These are phyloP conservation scores for Benitochromis conjunctus DNA, from an alignment of 2,113 vertebrate species.

Conservation along the genomic window DNA sequence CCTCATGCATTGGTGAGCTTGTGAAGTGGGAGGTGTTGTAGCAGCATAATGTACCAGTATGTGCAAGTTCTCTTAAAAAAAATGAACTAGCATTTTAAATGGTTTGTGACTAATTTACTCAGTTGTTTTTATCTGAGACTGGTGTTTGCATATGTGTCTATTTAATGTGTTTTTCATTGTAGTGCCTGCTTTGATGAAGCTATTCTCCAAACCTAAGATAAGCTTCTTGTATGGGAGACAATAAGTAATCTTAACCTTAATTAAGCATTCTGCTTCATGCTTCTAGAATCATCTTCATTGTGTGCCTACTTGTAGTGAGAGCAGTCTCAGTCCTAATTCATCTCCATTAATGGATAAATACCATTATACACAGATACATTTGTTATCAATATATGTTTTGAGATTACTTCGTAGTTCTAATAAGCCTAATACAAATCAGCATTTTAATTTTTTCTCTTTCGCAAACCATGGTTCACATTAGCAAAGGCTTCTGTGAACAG, in stretches of 20 bases:
- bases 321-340: background rate
- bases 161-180: background rate
- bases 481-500: background rate
- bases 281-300: background rate
- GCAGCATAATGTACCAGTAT: background rate
- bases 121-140: background rate
- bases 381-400: background rate
- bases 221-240: background rate
- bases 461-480: background rate
- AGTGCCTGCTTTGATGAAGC: background rate
- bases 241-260: background rate
- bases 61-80: background rate
- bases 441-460: background rate
- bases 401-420: background rate
- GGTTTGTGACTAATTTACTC: background rate
- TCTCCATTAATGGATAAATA: background rate
- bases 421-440: background rate
- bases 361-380: background rate
- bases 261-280: background rate
- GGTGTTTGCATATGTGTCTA: background rate
- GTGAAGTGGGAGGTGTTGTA: background rate
- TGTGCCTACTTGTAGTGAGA: background rate
- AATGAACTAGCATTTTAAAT: background rate
- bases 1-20: background rate
- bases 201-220: background rate